Conservation (phyloP, 2,797 vertebrate genomes). For the Hoplostethus mediterraneus region DNA sequence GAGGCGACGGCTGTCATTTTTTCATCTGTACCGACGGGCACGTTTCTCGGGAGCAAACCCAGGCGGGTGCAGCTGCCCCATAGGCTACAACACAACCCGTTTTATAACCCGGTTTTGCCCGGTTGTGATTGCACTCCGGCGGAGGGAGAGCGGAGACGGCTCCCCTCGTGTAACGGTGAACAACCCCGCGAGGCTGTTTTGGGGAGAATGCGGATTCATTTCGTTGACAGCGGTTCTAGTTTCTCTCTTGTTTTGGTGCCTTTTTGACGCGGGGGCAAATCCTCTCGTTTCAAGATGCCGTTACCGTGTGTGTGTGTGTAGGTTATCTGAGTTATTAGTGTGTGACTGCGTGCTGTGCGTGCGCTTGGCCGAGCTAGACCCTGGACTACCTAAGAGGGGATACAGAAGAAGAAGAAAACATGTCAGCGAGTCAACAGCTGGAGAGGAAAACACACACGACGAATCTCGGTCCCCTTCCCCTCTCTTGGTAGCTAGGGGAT, state of each 20-base stretch:
- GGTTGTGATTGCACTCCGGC: conserved; percentile 19
- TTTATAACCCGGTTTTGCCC: conserved; percentile 23
- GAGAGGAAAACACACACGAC: conserved; percentile 62
- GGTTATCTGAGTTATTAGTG: conserved; percentile 11
- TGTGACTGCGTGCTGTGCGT: conserved; percentile 7
- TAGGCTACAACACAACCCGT: conserved; percentile 45
- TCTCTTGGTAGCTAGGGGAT: conserved; percentile 48
- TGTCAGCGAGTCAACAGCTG: conserved; percentile 77
- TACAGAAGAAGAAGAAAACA: conserved; percentile 42
- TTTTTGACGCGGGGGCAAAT: conserved; percentile 9
- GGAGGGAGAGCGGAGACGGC: conserved; percentile 1
- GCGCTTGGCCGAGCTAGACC: conserved; percentile 1
- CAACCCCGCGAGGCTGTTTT: not conserved
- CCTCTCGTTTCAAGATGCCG: conserved; percentile 2
- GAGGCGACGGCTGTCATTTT: conserved; percentile 67
- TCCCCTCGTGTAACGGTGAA: no score
- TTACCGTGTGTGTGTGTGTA: conserved; percentile 14
- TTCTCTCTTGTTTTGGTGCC: conserved; percentile 14
- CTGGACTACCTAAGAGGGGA: conserved; percentile 33
- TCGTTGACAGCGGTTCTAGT: not conserved
- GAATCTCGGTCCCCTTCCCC: conserved; percentile 38
- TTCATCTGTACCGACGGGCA: conserved; percentile 73
- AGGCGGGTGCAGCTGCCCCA: conserved; percentile 61
- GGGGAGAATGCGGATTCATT: conserved; percentile 2
- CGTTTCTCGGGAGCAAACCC: conserved; percentile 70